Evolutionary conservation across 2,888 invertebrate genomes (phyloP).

Genomic region (Lithophane leautieri): DNA sequence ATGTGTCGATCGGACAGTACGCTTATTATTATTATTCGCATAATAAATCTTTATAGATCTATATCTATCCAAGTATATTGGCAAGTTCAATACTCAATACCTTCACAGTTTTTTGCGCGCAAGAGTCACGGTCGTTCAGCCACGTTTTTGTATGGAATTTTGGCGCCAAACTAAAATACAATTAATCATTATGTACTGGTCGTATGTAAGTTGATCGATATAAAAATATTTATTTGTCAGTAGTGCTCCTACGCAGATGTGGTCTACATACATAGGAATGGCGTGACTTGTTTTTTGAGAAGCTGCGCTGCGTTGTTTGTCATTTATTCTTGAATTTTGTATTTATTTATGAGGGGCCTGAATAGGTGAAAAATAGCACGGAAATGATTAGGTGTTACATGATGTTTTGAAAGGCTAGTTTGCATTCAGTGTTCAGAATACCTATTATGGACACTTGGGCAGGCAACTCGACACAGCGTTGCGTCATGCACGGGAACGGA

Average conservation of each 20-base stretch:
- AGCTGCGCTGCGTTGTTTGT: slow-evolving; percentile 64
- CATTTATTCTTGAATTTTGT: slow-evolving; percentile 74
- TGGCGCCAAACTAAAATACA: slow-evolving; percentile 84
- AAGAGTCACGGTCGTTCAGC: slow-evolving; percentile 87
- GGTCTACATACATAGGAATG: slow-evolving; percentile 57
- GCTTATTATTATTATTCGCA: slow-evolving; percentile 57
- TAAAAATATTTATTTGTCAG: slow-evolving; percentile 47
- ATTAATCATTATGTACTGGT: slow-evolving; percentile 73
- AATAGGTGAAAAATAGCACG: slow-evolving; percentile 74
- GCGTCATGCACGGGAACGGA: background rate
- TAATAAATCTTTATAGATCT: slow-evolving; percentile 47
- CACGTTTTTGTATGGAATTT: slow-evolving; percentile 87
- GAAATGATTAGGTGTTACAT: slow-evolving; percentile 61
- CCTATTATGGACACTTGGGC: too few relatives aligned
- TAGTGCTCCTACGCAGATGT: slow-evolving; percentile 59
- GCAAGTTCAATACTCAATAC: slow-evolving; percentile 68
- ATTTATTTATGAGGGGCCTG: slow-evolving; percentile 81
- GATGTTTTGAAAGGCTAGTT: slow-evolving; percentile 22
- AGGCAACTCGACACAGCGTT: background rate
- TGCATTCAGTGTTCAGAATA: slow-evolving; percentile 4
- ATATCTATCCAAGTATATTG: slow-evolving; percentile 51
- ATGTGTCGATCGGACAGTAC: slow-evolving; percentile 41
- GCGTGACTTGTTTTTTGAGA: slow-evolving; percentile 72
- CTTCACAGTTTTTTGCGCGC: slow-evolving; percentile 74
- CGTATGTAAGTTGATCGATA: slow-evolving; percentile 46